Evolutionary conservation across 2,888 invertebrate species (phyloP).

Genomic region (Tromatobia lineatoria): DNA sequence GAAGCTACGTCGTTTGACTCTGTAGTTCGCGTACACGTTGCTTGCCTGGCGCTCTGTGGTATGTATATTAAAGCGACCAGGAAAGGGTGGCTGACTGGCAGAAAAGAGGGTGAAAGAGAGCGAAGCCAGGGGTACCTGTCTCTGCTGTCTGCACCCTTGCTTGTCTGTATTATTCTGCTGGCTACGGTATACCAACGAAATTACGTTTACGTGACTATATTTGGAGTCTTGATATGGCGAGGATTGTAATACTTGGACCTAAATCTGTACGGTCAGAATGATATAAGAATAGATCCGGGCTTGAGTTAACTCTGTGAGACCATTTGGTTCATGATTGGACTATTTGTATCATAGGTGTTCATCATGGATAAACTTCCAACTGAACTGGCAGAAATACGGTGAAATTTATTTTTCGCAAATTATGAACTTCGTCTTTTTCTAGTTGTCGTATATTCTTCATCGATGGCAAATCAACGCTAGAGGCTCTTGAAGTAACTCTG

Average conservation of each 20-base stretch:
- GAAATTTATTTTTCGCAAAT: too few relatives aligned
- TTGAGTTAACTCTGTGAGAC: not conserved
- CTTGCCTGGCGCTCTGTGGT: slow-evolving; percentile 25
- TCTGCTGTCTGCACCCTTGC: slow-evolving; percentile 27
- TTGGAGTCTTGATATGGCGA: not conserved
- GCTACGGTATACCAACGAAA: slow-evolving; percentile 8
- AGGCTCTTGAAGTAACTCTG: too few relatives aligned
- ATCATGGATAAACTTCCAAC: not conserved
- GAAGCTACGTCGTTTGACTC: slow-evolving; percentile 54
- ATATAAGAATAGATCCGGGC: not conserved
- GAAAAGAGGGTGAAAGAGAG: slow-evolving; percentile 61
- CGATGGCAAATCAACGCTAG: too few relatives aligned
- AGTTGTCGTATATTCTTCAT: too few relatives aligned
- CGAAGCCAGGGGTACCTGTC: slow-evolving; percentile 55
- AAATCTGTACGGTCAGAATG: too few relatives aligned
- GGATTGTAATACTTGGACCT: not conserved
- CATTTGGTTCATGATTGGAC: not conserved
- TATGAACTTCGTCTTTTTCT: too few relatives aligned
- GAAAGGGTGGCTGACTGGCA: slow-evolving; percentile 44
- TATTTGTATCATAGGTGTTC: too few relatives aligned
- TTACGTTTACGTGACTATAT: slow-evolving; percentile 17
- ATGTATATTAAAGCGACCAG: slow-evolving; percentile 52
- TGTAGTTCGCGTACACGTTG: slow-evolving; percentile 35
- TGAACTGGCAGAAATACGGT: too few relatives aligned
- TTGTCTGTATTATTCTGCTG: slow-evolving; percentile 40